Evolutionary conservation across 1,140 invertebrate species (phyloP), one percentile per base, ranked within the genome.

Genomic region (Hyles vespertilio): DNA sequence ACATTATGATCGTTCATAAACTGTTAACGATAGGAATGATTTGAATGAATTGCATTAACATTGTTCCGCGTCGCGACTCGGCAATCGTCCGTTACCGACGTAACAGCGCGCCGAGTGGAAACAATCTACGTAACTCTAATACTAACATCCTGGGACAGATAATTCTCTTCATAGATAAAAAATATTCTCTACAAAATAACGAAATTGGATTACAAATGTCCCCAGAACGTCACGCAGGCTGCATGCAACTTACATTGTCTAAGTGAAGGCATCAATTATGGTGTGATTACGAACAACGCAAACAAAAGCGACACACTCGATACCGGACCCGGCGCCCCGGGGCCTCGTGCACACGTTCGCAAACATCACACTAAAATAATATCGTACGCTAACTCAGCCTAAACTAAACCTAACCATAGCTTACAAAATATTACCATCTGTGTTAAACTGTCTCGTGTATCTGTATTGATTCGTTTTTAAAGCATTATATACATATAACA

Each of bases 401-500:
- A 88, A 79, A 78, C 75, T 88, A 85, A 80, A 77, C 49, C 79
- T 84, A 84, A 70, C 71, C 63, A 47, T 79, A 78, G 62, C 72
- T 79, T 22, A 84, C 59, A 71, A 65, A 70, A 65, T 59, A 36
- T 63, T 65, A 40, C 8, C 36, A 40, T 40, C 36, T 40, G 36
- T 40, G 4, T 8, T 5, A 40, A 40, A 40, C 36, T 40, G 8
- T 40, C 36, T 8, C 36, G 4, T 40, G 36, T 5, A 1, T 8
- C 36, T 40, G 36, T 40, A 22, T 22, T 8, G 36, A 2, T 40
- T 56, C 51, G 46, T 61, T 68, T 58, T 72, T 67, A 77, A 82
- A 84, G 72, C 84, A 84, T 85, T 87, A 87, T 87, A 87, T 87
- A 85, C 84, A 87, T 81, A 87, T 79, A 84, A 81, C 73, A 79